Conservation (phyloP, 2,113 vertebrate genomes). For the Ochotona princeps region DNA sequence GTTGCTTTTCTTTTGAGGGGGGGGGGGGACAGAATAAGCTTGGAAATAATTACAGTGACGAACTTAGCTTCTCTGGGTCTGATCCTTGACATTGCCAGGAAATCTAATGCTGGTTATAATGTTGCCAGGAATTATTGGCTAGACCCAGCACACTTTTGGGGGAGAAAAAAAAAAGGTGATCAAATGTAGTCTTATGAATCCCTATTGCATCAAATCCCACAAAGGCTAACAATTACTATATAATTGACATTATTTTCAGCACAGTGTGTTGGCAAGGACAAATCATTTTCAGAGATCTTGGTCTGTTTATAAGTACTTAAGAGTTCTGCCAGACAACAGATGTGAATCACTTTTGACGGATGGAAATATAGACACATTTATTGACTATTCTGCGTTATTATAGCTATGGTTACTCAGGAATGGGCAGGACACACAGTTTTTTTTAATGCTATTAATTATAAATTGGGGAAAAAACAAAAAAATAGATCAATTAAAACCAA, state of each 20-base stretch:
- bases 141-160: background rate
- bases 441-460: conserved; percentile 70
- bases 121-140: conserved; percentile 65
- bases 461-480: conserved; percentile 63
- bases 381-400: background rate
- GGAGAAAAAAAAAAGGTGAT: background rate
- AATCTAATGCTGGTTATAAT: conserved; percentile 65
- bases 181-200: conserved; percentile 13
- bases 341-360: conserved; percentile 21
- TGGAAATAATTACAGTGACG: conserved; percentile 72
- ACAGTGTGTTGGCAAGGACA: conserved; percentile 30
- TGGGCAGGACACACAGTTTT: conserved; percentile 50
- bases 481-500: conserved; percentile 71
- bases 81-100: conserved; percentile 65
- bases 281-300: conserved; percentile 66
- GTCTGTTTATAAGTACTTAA: conserved; percentile 30
- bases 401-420: conserved; percentile 52
- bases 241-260: conserved; percentile 49
- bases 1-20: conserved; percentile 61
- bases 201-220: conserved; percentile 18
- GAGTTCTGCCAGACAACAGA: conserved; percentile 34
- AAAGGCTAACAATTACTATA: conserved; percentile 38
- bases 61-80: conserved; percentile 67
- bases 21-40: conserved; percentile 73
- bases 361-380: conserved; percentile 52